phyloP scores from a whole-genome alignment of 2,797 vertebrate genomes.

The Thunnus albacares region DNA sequence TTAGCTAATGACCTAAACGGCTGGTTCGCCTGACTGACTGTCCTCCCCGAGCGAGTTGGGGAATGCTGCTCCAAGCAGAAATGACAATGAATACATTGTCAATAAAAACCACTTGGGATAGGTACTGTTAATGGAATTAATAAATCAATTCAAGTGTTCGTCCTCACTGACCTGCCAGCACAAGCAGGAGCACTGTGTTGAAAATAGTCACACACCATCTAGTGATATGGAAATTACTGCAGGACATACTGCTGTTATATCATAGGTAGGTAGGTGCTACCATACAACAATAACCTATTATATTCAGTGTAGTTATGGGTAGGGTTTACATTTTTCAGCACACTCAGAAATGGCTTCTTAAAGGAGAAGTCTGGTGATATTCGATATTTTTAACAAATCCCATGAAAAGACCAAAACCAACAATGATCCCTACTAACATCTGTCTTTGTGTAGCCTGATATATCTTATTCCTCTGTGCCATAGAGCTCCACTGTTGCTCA shows the following conservation, averaged over 20 bases:
- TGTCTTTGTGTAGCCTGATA: not conserved
- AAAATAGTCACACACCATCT: conserved; percentile 8
- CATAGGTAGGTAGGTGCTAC: no score
- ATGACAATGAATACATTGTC: conserved; percentile 28
- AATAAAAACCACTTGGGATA: conserved; percentile 42
- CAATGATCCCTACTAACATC: not conserved
- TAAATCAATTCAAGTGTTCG: conserved; percentile 58
- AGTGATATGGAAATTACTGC: conserved; percentile 2
- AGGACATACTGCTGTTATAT: conserved; percentile 12
- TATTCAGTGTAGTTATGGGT: not conserved
- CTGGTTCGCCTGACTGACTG: conserved; percentile 30
- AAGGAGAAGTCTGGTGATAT: not conserved
- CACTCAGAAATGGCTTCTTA: not conserved
- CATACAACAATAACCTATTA: not conserved
- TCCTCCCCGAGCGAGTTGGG: conserved; percentile 11
- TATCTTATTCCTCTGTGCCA: not conserved
- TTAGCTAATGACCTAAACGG: conserved; percentile 68
- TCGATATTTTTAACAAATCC: not conserved
- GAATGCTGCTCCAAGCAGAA: conserved; percentile 60
- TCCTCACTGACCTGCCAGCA: conserved; percentile 41
- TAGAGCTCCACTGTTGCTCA: not conserved
- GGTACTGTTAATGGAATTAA: conserved; percentile 55
- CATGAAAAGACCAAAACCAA: not conserved
- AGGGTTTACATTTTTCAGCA: not conserved
- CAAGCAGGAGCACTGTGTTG: conserved; percentile 19